Conservation (phyloP, 2,888 invertebrate genomes). For the Lordiphosa fenestrarum region DNA sequence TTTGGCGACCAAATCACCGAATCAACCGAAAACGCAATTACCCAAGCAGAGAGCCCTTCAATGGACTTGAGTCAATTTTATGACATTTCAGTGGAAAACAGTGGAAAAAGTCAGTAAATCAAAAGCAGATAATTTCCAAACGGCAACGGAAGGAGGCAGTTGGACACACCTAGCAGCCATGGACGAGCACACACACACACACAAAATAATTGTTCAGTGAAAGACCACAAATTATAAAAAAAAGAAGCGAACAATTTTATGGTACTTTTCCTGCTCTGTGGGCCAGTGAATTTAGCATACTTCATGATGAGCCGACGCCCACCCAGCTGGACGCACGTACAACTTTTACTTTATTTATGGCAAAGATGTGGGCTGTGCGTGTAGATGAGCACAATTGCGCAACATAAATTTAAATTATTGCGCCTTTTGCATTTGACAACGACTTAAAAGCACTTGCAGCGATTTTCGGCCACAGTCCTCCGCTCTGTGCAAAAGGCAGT, state of each 20-base stretch:
- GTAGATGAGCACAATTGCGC: slow-evolving; percentile 73
- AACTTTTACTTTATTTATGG: slow-evolving; percentile 59
- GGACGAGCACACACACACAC: background rate
- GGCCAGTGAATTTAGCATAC: slow-evolving; percentile 66
- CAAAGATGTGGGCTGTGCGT: slow-evolving; percentile 40
- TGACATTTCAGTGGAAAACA: slow-evolving; percentile 30
- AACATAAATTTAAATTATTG: slow-evolving; percentile 75
- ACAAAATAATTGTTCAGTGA: slow-evolving; percentile 63
- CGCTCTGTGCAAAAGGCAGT: slow-evolving; percentile 39
- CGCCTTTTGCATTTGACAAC: slow-evolving; percentile 74
- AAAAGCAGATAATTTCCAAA: slow-evolving; percentile 67
- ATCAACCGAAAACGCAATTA: slow-evolving; percentile 12
- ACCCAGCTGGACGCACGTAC: slow-evolving; percentile 44
- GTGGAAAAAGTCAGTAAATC: slow-evolving; percentile 52
- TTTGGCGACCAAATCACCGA: slow-evolving; percentile 24
- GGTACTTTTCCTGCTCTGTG: slow-evolving; percentile 49
- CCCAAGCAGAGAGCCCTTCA: slow-evolving; percentile 10
- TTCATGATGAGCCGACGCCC: slow-evolving; percentile 54
- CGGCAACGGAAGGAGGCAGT: background rate
- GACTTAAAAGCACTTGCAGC: slow-evolving; percentile 75
- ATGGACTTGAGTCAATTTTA: slow-evolving; percentile 45
- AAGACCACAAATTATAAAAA: slow-evolving; percentile 68
- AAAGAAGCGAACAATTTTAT: slow-evolving; percentile 40
- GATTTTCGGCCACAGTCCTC: slow-evolving; percentile 52
- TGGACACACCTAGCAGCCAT: slow-evolving; percentile 4